A percentile compares a stretch with the other conserved stretches of the same genome.
phyloP scores from a whole-genome alignment of 1,140 invertebrate genomes.

The Hyphantria cunea region DNA sequence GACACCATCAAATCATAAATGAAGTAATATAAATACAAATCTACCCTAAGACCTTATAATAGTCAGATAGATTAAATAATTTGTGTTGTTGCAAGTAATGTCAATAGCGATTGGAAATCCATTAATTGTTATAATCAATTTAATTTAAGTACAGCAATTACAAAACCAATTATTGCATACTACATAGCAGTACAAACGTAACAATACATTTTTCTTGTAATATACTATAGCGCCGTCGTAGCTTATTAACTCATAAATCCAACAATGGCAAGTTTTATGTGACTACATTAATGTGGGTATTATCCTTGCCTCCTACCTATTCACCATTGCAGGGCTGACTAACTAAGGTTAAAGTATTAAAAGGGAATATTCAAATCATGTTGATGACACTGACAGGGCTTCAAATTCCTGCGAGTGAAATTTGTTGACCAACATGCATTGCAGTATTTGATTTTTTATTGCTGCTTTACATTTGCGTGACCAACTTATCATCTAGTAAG shows the following conservation, averaged over 20 bases:
- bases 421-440: no score
- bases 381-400: not conserved
- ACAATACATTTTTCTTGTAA: conserved; percentile 17
- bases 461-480: no score
- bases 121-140: not conserved
- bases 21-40: no score
- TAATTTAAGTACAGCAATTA: conserved; percentile 7
- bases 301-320: conserved; percentile 57
- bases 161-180: conserved; percentile 20
- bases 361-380: not conserved
- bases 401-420: not conserved
- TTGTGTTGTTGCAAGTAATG: no score
- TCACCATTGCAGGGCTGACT: conserved; percentile 36
- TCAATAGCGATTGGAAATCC: not conserved
- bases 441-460: no score
- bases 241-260: conserved; percentile 48
- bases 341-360: not conserved
- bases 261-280: conserved; percentile 42
- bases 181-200: conserved; percentile 2
- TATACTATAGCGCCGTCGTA: conserved; percentile 23
- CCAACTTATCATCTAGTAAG: no score
- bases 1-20: no score
- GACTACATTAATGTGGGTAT: conserved; percentile 42
- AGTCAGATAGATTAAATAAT: no score
- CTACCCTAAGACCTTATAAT: no score